Evolutionary conservation across 2,888 invertebrate genomes (phyloP), one percentile per base, ranked within the genome.

Genomic region (Archaeoteleia sp.): DNA sequence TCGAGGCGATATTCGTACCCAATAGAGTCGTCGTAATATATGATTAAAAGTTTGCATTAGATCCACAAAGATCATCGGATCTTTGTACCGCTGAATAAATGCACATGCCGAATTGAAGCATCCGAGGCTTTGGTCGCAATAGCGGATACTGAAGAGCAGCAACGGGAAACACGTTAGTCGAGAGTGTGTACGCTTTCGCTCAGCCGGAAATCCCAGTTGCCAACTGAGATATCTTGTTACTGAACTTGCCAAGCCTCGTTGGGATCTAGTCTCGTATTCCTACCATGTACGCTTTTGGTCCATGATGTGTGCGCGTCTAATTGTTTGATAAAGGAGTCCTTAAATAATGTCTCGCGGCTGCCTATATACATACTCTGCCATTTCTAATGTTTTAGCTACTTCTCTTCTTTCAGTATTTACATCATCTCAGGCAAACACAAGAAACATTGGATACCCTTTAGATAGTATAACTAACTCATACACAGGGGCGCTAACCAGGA

Each of bases 221-320:
- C 65, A 73, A 69, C 71, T 67, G 73, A 51, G 55, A 71, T 75
- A 74, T 75, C 73, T 73, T 72, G 72, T 76, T 74, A 76, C 71
- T 69, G 60, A 74, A 74, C 71, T 71, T 60, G 55, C 54, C 49
- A 58, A 27, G 43, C 23, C 17, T 17, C 40, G 46, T 17, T 34
- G 43, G 13, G 53, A 35, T 48, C 35, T 34, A 35, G 48, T 48
- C 48, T 48, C 35, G 48, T 48, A 48, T 48, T 48, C 48, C 35
- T 48, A 25, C 35, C 48, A 35, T 48, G 48, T 35, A 48, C 48
- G 14, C 48, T 12, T 35, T 35, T 34, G 29, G 23, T 37, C 9
- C 12, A 30, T 45, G 30, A 37, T 49, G 51, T 51, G 46, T 55
- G 39, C 34, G 10, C 17, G 43, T 32, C 1, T 32, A 37, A 12